phyloP scores from a whole-genome alignment of 2,888 invertebrate species.

The Ormyrus labotus region DNA sequence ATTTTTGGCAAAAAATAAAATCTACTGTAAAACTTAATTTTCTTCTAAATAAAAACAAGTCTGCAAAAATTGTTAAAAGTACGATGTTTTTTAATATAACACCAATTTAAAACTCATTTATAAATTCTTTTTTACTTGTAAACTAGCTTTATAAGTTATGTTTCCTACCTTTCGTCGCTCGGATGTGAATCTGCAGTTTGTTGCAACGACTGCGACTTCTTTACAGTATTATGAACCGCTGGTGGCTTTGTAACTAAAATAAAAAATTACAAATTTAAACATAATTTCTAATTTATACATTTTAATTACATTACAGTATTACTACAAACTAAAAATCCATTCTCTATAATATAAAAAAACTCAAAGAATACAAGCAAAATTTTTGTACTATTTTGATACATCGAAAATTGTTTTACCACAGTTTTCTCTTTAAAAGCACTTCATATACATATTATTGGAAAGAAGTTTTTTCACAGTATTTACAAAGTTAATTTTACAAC shows the following conservation, averaged over 20 bases:
- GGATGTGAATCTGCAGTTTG: slow-evolving; percentile 72
- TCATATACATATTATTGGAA: no score
- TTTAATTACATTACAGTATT: neutral
- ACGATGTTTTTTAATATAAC: neutral
- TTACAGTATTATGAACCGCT: slow-evolving; percentile 69
- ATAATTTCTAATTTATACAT: slow-evolving; percentile 31
- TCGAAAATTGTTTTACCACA: no score
- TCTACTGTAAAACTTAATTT: no score
- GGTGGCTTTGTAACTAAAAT: slow-evolving; percentile 74
- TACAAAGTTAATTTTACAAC: no score
- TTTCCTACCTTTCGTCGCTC: slow-evolving; percentile 71
- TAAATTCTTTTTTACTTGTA: neutral
- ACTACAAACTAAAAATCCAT: slow-evolving; percentile 35
- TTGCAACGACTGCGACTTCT: slow-evolving; percentile 74
- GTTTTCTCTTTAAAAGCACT: no score
- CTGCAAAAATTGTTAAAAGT: neutral
- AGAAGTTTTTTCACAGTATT: no score
- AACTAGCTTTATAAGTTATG: slow-evolving; percentile 25
- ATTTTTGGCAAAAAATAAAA: no score
- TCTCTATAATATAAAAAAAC: slow-evolving; percentile 31
- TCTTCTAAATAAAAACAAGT: neutral
- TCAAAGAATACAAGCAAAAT: slow-evolving; percentile 28
- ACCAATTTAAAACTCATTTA: neutral
- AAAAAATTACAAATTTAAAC: slow-evolving; percentile 43
- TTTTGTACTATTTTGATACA: no score